Evolutionary conservation across 2,888 invertebrate genomes (phyloP).

Genomic region (Drosophila nigricruria): DNA sequence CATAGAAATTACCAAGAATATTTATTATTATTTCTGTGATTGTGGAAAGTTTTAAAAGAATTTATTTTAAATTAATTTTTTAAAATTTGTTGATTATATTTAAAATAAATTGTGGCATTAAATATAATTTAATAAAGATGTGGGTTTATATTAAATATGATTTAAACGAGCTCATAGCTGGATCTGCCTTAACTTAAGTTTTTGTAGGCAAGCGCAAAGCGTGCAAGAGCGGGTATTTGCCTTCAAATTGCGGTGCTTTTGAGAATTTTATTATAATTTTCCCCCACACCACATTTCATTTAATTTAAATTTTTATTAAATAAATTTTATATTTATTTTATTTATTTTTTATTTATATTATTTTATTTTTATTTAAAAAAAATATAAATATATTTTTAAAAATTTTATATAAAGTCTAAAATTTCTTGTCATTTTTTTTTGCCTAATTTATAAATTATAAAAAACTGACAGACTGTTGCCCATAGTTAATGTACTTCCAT

Average conservation of each 20-base stretch:
- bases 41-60: constrained; percentile 1
- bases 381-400: background rate
- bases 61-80: background rate
- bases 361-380: too few relatives aligned
- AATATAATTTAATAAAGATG: background rate
- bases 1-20: background rate
- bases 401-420: background rate
- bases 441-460: background rate
- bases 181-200: background rate
- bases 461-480: background rate
- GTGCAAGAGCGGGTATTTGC: too few relatives aligned
- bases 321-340: background rate
- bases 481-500: background rate
- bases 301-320: too few relatives aligned
- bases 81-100: background rate
- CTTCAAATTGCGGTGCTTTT: too few relatives aligned
- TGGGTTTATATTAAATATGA: background rate
- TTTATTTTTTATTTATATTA: too few relatives aligned
- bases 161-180: background rate
- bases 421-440: background rate
- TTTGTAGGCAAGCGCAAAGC: too few relatives aligned
- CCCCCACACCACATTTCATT: too few relatives aligned
- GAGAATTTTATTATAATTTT: background rate
- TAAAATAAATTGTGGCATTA: background rate
- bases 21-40: background rate